Evolutionary conservation across 2,797 vertebrate species (phyloP).

Genomic region (Helicolenus hilgendorfi): DNA sequence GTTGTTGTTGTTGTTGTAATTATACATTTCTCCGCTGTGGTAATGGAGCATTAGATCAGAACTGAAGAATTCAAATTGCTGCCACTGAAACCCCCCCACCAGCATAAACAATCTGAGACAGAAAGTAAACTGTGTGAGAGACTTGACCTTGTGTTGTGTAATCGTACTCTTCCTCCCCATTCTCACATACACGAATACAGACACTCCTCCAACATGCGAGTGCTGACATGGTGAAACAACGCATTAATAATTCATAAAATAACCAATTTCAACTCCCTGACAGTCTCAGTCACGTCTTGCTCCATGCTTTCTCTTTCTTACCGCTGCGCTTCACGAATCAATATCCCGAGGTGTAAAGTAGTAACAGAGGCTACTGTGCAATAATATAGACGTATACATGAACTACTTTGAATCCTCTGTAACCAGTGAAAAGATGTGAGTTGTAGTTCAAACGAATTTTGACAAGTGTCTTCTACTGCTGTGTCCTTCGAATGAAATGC

Average conservation of each 20-base stretch:
- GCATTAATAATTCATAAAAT: conserved; percentile 84
- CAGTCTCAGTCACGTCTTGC: conserved; percentile 23
- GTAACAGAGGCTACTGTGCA: neutral
- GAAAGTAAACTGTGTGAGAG: neutral
- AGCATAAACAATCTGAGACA: neutral
- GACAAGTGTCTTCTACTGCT: neutral
- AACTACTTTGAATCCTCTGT: neutral
- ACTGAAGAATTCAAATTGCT: neutral
- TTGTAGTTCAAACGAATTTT: neutral
- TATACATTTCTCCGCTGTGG: neutral
- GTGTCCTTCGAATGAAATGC: conserved; percentile 13
- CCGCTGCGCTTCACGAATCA: conserved; percentile 41
- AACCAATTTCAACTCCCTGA: conserved; percentile 65
- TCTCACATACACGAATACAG: conserved; percentile 30
- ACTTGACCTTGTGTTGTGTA: conserved; percentile 21
- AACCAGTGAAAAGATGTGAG: neutral
- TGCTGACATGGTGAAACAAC: conserved; percentile 78
- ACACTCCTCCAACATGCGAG: conserved; percentile 38
- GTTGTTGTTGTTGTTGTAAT: neutral
- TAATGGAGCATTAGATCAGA: neutral
- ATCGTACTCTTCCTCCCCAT: conserved; percentile 11
- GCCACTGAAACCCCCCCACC: neutral
- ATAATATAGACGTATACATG: neutral
- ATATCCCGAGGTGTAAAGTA: conserved; percentile 43
- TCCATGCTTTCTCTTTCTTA: conserved; percentile 36